Evolutionary conservation across 2,888 invertebrate species (phyloP).

Genomic region (Stictocephala bisonia): DNA sequence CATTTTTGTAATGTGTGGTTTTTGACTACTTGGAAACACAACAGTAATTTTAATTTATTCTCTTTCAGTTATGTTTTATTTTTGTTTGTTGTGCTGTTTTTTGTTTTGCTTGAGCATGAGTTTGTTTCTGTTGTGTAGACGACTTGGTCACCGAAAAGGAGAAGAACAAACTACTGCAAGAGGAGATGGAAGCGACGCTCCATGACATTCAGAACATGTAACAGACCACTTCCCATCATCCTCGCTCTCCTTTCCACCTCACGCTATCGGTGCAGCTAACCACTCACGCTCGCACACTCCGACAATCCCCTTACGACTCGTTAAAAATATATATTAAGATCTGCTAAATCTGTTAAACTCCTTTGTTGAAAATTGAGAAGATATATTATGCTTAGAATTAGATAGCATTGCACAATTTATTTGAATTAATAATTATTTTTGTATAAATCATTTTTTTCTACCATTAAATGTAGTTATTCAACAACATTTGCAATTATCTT

Average conservation of each 20-base stretch:
- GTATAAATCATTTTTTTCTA: too few relatives aligned
- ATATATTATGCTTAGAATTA: too few relatives aligned
- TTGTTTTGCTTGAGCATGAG: conserved; percentile 46
- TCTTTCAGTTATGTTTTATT: conserved; percentile 49
- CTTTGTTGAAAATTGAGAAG: too few relatives aligned
- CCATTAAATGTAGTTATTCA: too few relatives aligned
- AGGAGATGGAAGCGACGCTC: conserved; percentile 98
- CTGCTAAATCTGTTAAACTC: too few relatives aligned
- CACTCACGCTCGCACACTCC: conserved; percentile 36
- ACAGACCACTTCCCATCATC: conserved; percentile 63
- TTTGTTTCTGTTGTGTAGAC: conserved; percentile 72
- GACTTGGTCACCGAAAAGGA: conserved; percentile 94
- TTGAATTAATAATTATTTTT: too few relatives aligned
- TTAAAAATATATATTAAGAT: background rate
- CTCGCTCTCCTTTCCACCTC: background rate
- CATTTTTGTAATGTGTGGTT: background rate
- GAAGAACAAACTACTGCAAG: conserved; percentile 96
- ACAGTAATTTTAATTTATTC: conserved; percentile 48
- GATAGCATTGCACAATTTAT: too few relatives aligned
- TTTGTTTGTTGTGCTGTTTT: conserved; percentile 52
- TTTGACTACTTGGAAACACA: conserved; percentile 29
- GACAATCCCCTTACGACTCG: conserved; percentile 29
- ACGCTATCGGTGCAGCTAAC: conserved; percentile 22
- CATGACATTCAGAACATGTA: conserved; percentile 99
- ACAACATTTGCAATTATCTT: too few relatives aligned